phyloP scores from a whole-genome alignment of 2,113 vertebrate species.

The Caranx melampygus region DNA sequence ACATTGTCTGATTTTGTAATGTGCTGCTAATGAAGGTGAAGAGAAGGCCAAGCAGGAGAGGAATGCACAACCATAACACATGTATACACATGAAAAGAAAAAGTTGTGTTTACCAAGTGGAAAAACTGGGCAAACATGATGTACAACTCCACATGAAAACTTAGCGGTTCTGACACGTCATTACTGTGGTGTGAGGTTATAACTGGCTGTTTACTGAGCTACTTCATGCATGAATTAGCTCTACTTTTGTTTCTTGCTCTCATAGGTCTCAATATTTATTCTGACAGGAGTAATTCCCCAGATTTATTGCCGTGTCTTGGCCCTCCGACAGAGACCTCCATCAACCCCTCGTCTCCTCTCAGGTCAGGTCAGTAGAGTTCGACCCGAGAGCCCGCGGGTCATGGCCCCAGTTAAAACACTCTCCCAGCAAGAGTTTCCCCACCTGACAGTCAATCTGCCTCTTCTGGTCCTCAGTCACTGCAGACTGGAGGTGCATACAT shows the following conservation, averaged over 20 bases:
- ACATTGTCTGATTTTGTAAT: slow-evolving; percentile 55
- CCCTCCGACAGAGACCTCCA: slow-evolving; percentile 40
- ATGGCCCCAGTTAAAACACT: slow-evolving; percentile 51
- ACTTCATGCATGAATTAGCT: neutral
- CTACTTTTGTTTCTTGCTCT: slow-evolving; percentile 1
- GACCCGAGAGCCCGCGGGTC: slow-evolving; percentile 43
- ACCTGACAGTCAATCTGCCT: slow-evolving; percentile 16
- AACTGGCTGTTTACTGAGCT: neutral
- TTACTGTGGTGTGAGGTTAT: neutral
- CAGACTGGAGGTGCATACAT: neutral
- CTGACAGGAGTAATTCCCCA: slow-evolving; percentile 35
- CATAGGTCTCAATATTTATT: slow-evolving; percentile 26
- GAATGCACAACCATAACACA: slow-evolving; percentile 8
- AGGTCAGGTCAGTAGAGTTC: slow-evolving; percentile 56
- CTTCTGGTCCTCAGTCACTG: neutral
- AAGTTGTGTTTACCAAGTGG: neutral
- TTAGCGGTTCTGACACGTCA: neutral
- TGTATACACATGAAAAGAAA: neutral
- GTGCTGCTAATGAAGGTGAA: slow-evolving; percentile 52
- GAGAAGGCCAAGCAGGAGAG: slow-evolving; percentile 24
- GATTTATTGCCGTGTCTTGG: slow-evolving; percentile 51
- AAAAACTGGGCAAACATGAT: neutral
- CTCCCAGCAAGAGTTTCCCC: slow-evolving; percentile 29
- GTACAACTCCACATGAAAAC: neutral
- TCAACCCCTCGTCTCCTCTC: slow-evolving; percentile 17